Percentiles rank a stretch among this genome's conserved stretches.
Conservation (phyloP, 2,797 vertebrate species). For the Lophura swinhoii region DNA sequence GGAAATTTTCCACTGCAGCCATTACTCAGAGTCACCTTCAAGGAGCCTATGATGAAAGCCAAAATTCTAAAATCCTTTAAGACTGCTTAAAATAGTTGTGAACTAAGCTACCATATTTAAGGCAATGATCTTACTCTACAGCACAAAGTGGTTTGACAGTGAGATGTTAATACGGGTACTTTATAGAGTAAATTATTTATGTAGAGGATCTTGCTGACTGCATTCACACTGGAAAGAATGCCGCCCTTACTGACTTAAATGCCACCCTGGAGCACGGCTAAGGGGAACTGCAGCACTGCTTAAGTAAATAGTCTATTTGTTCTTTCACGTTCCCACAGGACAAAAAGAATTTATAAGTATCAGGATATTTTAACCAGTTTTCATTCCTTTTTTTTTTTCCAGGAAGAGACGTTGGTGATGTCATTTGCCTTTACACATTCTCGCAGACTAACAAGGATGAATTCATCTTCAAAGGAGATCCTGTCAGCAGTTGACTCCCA, state of each 20-base stretch:
- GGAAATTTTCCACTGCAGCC: neutral
- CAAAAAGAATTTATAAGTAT: neutral
- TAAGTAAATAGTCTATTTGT: constrained; percentile 47
- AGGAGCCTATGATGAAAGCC: neutral
- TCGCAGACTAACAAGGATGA: neutral
- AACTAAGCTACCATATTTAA: constrained; percentile 44
- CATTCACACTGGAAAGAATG: constrained; percentile 55
- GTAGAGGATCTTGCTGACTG: constrained; percentile 6
- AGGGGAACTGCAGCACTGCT: constrained; percentile 7
- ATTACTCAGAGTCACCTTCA: neutral
- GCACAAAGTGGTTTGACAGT: neutral
- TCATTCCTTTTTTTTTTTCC: neutral
- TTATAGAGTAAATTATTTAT: constrained; percentile 58
- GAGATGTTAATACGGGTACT: constrained; percentile 43
- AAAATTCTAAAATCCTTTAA: constrained; percentile 35
- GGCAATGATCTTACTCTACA: neutral
- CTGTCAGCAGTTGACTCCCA: neutral
- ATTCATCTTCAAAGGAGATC: neutral
- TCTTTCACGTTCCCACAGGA: constrained; percentile 31
- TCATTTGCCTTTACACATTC: neutral
- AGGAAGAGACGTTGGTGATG: neutral
- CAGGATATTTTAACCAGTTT: neutral
- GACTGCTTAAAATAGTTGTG: constrained; percentile 43
- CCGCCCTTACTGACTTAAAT: constrained; percentile 38
- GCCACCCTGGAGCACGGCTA: constrained; percentile 18